A percentile compares a stretch with the other conserved stretches of the same genome.
Evolutionary conservation across 2,888 invertebrate genomes (phyloP).

Genomic region (Liopterus haemorrhoidalis): DNA sequence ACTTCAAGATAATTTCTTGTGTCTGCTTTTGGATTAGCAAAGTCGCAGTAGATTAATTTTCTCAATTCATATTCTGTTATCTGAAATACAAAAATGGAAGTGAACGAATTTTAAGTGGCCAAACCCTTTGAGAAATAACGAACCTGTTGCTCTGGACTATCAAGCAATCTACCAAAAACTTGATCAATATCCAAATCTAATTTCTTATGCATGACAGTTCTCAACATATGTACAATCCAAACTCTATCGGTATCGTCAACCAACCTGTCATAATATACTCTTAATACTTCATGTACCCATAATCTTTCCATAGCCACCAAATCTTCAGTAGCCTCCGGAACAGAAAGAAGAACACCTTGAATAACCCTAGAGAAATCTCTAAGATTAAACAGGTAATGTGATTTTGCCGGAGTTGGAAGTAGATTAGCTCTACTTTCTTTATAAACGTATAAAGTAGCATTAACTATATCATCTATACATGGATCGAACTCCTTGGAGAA

Average conservation of each 20-base stretch:
- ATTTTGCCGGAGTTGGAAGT: constrained; percentile 87
- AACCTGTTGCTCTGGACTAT: constrained; percentile 32
- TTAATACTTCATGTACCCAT: constrained; percentile 90
- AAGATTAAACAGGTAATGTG: constrained; percentile 91
- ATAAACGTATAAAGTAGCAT: constrained; percentile 81
- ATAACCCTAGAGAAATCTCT: constrained; percentile 91
- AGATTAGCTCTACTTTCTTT: constrained; percentile 75
- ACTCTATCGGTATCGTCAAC: constrained; percentile 74
- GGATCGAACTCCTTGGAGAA: constrained; percentile 93
- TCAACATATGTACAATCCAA: constrained; percentile 72
- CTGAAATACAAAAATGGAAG: constrained; percentile 40
- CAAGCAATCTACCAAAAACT: constrained; percentile 63
- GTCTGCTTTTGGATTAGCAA: constrained; percentile 89
- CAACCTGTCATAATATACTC: constrained; percentile 89
- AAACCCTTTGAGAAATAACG: constrained; percentile 12
- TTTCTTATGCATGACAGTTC: constrained; percentile 52
- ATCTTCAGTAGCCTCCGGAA: constrained; percentile 86
- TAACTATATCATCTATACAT: constrained; percentile 81
- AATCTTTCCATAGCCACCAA: constrained; percentile 79
- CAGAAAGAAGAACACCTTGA: constrained; percentile 84
- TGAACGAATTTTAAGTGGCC: background rate
- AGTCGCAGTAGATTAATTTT: constrained; percentile 88
- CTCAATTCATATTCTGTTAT: constrained; percentile 77
- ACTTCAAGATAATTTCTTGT: constrained; percentile 85
- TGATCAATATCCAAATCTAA: constrained; percentile 63